Base-by-base conservation (phyloP, 2,113 vertebrate species). In the Arvicanthis niloticus region DNA sequence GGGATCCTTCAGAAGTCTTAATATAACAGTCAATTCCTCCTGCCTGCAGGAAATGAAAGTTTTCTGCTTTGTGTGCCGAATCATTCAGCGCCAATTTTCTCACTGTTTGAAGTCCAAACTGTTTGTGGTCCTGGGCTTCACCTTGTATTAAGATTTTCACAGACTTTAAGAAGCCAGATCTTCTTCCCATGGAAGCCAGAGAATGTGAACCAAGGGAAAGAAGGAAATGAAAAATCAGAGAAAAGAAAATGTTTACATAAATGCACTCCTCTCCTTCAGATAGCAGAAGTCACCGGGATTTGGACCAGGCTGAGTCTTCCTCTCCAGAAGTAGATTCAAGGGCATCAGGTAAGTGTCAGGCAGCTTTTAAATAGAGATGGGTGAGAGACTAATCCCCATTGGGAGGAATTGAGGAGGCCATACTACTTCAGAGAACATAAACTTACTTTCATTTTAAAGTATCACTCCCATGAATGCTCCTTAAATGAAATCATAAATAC, bases 11-110 rank as follows among this genome's bases (percentile, higher is more conserved):
- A 98, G 98, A 99, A 98, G 98, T 98, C 98, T 98, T 98, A 98
- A 98, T 98, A 98, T 96, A 98, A 98, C 98, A 98, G 98, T 98
- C 99, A 98, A 98, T 98, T 98, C 98, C 98, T 98, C 98, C 98
- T 97, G 98, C 97, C 98, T 97, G 96, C 97, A 98, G 99, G 98
- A 99, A 99, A 98, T 98, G 98, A 98, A 98, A 98, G 98, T 98
- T 98, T 98, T 98, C 98, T 98, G 98, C 98, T 98, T 98, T 99
- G 97, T 98, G 97, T 98, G 98, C 88, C 42, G 68, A 98, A 98
- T 98, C 98, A 96, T 98, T 98, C 98, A 91, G 96, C 89, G 16
- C 98, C 98, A 99, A 98, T 98, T 98, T 98, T 97, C 98, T 98
- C 97, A 96, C 97, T 97, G 98, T 98, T 98, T 98, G 97, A 98